Evolutionary conservation across 2,113 vertebrate species (phyloP).

Genomic region (Ornithorhynchus anatinus): DNA sequence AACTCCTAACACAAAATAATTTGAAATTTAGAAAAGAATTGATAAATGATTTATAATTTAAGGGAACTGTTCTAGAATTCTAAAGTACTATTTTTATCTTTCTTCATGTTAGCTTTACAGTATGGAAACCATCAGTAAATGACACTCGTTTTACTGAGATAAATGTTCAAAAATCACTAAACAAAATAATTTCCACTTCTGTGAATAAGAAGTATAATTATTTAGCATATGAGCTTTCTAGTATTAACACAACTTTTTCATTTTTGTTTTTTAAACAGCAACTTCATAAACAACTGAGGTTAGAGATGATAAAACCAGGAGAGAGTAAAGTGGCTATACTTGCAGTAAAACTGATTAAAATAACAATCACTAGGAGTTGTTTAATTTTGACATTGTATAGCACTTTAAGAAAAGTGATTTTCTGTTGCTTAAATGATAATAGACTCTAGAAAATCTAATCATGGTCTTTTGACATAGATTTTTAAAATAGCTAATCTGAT

Average conservation of each 20-base stretch:
- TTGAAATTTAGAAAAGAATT: too few relatives aligned
- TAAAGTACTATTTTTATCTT: too few relatives aligned
- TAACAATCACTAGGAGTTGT: neutral
- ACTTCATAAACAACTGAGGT: neutral
- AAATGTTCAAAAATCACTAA: neutral
- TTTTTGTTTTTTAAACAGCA: neutral
- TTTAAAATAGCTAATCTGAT: neutral
- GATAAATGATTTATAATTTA: too few relatives aligned
- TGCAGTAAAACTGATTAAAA: neutral
- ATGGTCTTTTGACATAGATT: neutral
- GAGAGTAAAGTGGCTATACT: neutral
- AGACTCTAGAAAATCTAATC: accelerated
- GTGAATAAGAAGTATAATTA: neutral
- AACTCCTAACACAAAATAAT: neutral
- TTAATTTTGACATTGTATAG: neutral
- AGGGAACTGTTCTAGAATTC: too few relatives aligned
- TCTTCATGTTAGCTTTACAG: too few relatives aligned
- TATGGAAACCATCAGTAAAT: neutral
- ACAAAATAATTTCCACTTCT: neutral
- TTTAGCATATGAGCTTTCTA: neutral
- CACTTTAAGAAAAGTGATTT: neutral
- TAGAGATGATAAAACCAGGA: neutral
- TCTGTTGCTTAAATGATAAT: neutral
- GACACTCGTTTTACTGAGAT: neutral
- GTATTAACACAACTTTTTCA: neutral